These are phyloP conservation scores for Limnephilus lunatus DNA, from an alignment of 2,888 invertebrate genomes.

Conservation along the genomic window DNA sequence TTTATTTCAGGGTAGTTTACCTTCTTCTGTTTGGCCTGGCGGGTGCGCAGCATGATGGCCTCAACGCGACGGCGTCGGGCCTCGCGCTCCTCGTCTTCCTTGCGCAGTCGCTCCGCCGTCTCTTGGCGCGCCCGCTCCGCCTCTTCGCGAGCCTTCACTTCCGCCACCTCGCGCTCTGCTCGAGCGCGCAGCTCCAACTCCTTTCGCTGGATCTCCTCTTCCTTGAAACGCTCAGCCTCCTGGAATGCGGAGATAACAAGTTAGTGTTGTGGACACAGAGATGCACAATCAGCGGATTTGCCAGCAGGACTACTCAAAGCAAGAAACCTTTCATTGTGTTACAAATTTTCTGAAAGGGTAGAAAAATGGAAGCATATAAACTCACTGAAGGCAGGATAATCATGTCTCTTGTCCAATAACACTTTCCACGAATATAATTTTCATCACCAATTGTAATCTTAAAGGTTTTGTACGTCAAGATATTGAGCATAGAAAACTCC, in stretches of 20 bases:
- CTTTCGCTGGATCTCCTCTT: constrained; percentile 85
- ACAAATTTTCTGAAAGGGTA: too few species aligned
- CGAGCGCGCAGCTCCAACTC: constrained; percentile 82
- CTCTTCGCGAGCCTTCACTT: constrained; percentile 83
- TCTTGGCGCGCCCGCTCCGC: constrained; percentile 90
- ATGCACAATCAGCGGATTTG: not conserved
- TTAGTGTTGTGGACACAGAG: not conserved
- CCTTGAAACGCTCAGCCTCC: constrained; percentile 86
- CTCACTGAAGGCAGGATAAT: too few species aligned
- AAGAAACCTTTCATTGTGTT: too few species aligned
- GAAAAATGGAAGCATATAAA: too few species aligned
- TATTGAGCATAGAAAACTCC: too few species aligned
- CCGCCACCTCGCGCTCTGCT: constrained; percentile 78
- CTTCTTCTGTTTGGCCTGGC: constrained; percentile 74
- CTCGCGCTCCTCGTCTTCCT: constrained; percentile 93
- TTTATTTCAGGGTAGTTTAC: constrained; percentile 66
- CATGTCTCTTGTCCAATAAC: too few species aligned
- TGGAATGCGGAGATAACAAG: constrained; percentile 68
- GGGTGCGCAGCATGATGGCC: constrained; percentile 94
- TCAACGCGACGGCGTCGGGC: constrained; percentile 93
- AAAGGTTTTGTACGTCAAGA: too few species aligned
- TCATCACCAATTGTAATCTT: too few species aligned
- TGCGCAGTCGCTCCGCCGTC: constrained; percentile 87
- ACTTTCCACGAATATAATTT: too few species aligned
- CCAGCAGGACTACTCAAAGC: too few species aligned